Conservation (phyloP, 2,888 invertebrate genomes). For the Plemyria rubiginata region DNA sequence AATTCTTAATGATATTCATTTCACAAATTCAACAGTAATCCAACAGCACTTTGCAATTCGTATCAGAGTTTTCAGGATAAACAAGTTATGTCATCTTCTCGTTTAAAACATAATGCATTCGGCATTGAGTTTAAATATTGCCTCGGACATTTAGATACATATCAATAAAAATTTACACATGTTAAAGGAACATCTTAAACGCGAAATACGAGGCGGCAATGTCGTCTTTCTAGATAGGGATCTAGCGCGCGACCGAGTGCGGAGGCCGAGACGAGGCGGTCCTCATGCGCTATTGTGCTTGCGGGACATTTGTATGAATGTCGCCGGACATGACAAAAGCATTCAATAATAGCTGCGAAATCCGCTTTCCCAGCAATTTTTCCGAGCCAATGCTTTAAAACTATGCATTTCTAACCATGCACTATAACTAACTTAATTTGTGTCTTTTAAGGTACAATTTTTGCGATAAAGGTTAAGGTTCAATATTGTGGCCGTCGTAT, state of each 20-base stretch:
- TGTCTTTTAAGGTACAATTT: not conserved
- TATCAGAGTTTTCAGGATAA: constrained; percentile 19
- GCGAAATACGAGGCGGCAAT: constrained; percentile 48
- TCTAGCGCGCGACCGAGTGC: constrained; percentile 48
- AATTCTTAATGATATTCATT: constrained; percentile 31
- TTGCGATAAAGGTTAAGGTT: constrained; percentile 9
- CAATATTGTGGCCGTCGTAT: constrained; percentile 42
- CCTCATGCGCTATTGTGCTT: constrained; percentile 48
- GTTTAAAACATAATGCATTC: constrained; percentile 34
- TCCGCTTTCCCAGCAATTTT: constrained; percentile 45
- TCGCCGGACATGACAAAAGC: constrained; percentile 52
- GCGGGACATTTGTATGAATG: constrained; percentile 49
- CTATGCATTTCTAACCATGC: not conserved
- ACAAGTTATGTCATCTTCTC: constrained; percentile 19
- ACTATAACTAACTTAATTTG: not conserved
- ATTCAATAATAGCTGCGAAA: constrained; percentile 49
- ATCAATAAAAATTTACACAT: constrained; percentile 51
- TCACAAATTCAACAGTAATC: constrained; percentile 20
- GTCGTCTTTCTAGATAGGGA: constrained; percentile 52
- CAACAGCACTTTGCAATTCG: constrained; percentile 24
- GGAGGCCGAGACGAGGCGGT: constrained; percentile 39
- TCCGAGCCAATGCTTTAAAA: constrained; percentile 19
- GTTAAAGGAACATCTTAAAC: constrained; percentile 50
- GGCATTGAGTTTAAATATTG: constrained; percentile 39
- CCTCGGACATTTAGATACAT: constrained; percentile 41